These are phyloP conservation scores for Papilio machaon DNA, from an alignment of 1,140 invertebrate species.

Conservation along the genomic window DNA sequence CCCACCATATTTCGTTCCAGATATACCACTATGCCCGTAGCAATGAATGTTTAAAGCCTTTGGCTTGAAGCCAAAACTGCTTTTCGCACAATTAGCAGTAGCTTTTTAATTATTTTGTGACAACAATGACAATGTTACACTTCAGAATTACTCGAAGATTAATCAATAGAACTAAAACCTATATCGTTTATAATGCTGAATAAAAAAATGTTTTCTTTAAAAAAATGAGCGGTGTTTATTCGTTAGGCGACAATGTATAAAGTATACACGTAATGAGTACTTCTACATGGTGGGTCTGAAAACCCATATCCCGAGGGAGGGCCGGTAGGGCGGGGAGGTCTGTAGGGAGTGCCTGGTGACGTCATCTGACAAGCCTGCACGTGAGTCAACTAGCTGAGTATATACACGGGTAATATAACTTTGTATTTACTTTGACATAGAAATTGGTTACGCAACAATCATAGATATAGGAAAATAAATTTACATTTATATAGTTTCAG, in stretches of 20 bases:
- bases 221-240: not conserved
- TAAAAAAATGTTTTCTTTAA: not conserved
- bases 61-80: not conserved
- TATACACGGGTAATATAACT: not conserved
- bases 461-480: not conserved
- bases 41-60: not conserved
- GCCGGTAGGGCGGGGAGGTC: not conserved
- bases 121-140: too few species aligned
- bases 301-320: not conserved
- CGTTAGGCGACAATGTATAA: not conserved
- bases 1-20: not conserved
- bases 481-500: not conserved
- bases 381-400: not conserved
- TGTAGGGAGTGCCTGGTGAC: not conserved
- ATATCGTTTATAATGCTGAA: too few species aligned
- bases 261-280: not conserved
- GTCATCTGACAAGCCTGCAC: not conserved
- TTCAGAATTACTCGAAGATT: too few species aligned
- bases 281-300: not conserved
- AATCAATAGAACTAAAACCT: too few species aligned
- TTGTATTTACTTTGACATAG: not conserved
- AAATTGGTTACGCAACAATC: not conserved
- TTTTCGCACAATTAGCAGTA: not conserved
- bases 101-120: not conserved
- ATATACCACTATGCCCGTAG: not conserved